Conservation (phyloP, 1,140 invertebrate species). For the Brachionus rotundiformis region DNA sequence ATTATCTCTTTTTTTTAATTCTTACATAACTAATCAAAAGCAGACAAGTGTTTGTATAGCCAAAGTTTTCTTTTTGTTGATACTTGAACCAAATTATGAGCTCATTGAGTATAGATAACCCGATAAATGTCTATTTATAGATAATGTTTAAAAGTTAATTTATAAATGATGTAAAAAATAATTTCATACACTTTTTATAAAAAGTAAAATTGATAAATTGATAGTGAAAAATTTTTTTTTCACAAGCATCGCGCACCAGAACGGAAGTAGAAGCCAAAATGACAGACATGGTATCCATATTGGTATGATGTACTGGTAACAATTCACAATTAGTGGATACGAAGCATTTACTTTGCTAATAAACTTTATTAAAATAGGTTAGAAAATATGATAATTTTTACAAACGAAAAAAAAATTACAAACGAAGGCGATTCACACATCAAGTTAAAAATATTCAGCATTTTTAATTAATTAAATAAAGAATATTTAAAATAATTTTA, state of each 20-base stretch:
- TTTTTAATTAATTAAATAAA: no score
- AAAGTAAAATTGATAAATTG: neutral
- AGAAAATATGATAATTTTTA: no score
- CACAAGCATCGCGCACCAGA: neutral
- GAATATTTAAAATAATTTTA: neutral
- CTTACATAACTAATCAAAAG: neutral
- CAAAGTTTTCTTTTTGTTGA: neutral
- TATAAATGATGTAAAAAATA: no score
- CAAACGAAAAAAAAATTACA: neutral
- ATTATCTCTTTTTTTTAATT: neutral
- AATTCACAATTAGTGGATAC: neutral
- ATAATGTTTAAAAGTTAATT: no score
- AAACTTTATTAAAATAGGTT: neutral
- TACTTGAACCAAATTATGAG: neutral
- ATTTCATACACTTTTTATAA: constrained; percentile 19
- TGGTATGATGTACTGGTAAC: neutral
- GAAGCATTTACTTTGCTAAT: neutral
- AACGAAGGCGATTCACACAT: neutral
- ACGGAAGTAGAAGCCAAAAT: neutral
- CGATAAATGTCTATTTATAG: neutral
- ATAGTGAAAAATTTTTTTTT: constrained; percentile 27
- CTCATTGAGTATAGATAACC: neutral
- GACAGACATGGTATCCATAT: neutral
- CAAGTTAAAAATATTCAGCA: neutral
- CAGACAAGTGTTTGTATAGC: neutral